Evolutionary conservation across 2,888 invertebrate species (phyloP).

Genomic region (Caenorhabditis angaria): DNA sequence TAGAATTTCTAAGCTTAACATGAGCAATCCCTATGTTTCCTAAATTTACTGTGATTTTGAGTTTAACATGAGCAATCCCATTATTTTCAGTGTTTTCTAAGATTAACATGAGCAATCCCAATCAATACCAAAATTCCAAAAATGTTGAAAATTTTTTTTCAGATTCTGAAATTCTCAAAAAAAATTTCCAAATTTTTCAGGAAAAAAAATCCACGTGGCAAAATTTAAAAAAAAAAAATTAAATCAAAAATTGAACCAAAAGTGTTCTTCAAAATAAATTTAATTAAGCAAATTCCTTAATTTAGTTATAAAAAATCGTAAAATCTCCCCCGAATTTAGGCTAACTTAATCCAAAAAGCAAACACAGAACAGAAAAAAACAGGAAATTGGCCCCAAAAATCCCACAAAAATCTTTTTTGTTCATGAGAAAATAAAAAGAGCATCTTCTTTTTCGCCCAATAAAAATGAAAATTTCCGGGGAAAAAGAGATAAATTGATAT

Average conservation of each 20-base stretch:
- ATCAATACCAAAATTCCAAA: not conserved
- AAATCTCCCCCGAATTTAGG: not conserved
- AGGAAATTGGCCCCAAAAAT: slow-evolving; percentile 1
- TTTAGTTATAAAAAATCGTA: too few species aligned
- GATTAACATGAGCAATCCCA: too few species aligned
- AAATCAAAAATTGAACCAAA: not conserved
- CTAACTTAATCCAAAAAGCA: not conserved
- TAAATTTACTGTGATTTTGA: too few species aligned
- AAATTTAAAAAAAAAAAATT: not conserved
- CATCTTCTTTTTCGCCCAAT: too few species aligned
- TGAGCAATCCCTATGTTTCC: too few species aligned
- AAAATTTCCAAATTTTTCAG: not conserved
- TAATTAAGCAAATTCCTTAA: too few species aligned
- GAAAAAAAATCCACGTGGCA: not conserved
- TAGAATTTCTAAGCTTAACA: too few species aligned
- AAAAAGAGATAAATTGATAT: not conserved
- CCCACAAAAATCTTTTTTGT: too few species aligned
- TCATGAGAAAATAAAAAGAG: slow-evolving; percentile 1
- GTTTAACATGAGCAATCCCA: too few species aligned
- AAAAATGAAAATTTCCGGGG: too few species aligned
- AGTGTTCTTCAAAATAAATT: too few species aligned
- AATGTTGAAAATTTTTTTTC: not conserved
- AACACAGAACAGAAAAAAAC: not conserved
- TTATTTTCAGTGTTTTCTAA: too few species aligned
- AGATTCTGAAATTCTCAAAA: not conserved